Base-by-base conservation (phyloP, 2,888 invertebrate genomes). In the Acrobasis consociella region DNA sequence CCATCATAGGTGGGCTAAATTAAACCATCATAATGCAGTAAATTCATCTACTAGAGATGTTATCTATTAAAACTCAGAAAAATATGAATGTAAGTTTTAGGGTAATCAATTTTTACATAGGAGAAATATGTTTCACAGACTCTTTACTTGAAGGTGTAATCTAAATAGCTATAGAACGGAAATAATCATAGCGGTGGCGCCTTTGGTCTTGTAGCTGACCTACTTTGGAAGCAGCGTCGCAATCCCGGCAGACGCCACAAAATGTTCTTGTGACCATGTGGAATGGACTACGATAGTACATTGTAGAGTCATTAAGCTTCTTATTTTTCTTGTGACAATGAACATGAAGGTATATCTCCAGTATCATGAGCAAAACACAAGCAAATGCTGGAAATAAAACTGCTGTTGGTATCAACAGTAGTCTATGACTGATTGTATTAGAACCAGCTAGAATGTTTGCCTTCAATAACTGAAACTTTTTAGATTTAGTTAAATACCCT, bases 221-320 rank as follows among this genome's bases (percentile, higher is more conserved):
- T 55, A 95, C 94, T 71, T 94, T 94, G 59, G 94, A 93, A 81
- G 94, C 94, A 71, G 94, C 55, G 22, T 65, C 65, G 53, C 65
- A 65, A 22, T 69, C 68, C n/a, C 68, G 66, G 51, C 68, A 69
- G 5, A 64, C 64, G 5, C 94, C 95, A 80, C 96, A 96, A 78
- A 95, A 96, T 67, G 94, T 94, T 17, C 95, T 94, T 0, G 94
- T 93, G 9, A 95, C 87, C 2, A 94, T 85, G 78, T 96, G 95
- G 67, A 96, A 93, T 0, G 96, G 96, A 71, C 96, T 96, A 53
- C 94, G 94, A 73, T 95, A 96, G 72, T 94, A 95, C 49, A 95
- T 80, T 60, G 90, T 88, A 11, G 93, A 83, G 69, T 95, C 91
- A 72, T 91, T 91, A 46, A 95, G 83, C 55, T 83, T 81, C 70